phyloP scores from a whole-genome alignment of 2,888 invertebrate genomes.

The Zonitis immaculata region DNA sequence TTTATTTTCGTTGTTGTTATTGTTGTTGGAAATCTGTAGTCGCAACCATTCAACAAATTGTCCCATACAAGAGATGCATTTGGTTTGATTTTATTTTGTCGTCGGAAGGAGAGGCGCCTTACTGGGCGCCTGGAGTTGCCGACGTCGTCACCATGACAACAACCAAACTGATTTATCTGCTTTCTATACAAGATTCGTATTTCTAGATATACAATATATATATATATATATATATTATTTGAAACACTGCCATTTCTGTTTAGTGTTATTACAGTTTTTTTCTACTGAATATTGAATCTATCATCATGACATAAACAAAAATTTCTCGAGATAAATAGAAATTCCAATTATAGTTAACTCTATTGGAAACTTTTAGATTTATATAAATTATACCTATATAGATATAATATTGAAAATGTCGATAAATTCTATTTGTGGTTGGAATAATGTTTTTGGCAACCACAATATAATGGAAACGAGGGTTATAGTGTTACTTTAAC shows the following conservation, averaged over 20 bases:
- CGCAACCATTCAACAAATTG: neutral
- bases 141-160: conserved; percentile 37
- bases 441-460: conserved; percentile 13
- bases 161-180: neutral
- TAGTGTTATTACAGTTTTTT: neutral
- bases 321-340: too few species aligned
- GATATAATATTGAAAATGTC: conserved; percentile 11
- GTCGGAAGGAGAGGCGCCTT: conserved; percentile 17
- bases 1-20: too few species aligned
- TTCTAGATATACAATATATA: too few species aligned
- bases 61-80: neutral
- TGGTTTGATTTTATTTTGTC: neutral
- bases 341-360: too few species aligned
- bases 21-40: neutral
- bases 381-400: too few species aligned
- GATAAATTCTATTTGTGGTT: conserved; percentile 15
- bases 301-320: too few species aligned
- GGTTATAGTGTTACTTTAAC: conserved; percentile 14
- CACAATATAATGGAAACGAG: conserved; percentile 5
- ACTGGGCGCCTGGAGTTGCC: conserved; percentile 30
- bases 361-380: too few species aligned
- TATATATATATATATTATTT: neutral
- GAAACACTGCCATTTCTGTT: neutral
- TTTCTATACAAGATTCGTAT: neutral
- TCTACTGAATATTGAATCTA: too few species aligned